Base-by-base conservation (phyloP, 2,888 invertebrate species). In the Polia nebulosa region DNA sequence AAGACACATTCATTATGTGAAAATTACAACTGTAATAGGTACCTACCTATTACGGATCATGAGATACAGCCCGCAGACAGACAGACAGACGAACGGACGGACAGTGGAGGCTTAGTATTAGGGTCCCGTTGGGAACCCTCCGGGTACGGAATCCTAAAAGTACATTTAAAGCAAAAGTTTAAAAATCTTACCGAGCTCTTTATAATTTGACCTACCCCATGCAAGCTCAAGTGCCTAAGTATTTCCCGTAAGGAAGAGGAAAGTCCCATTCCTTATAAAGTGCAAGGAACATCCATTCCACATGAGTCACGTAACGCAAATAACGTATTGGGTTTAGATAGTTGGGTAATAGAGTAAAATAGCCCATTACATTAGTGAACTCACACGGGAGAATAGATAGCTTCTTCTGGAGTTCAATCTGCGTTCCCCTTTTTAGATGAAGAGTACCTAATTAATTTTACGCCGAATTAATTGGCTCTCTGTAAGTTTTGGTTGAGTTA, bases 321-420 rank as follows among this genome's bases (percentile, higher is more conserved):
- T 77, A 75, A 61, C 44, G 29, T 66, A 65, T 65, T 78, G 65
- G 47, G 53, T 32, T 52, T 27, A 60, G 72, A 60, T 64, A 64
- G 34, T 20, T 70, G 22, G 32, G 44, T 66, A 66, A 60, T 60
- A 77, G 65, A 39, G 56, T 59, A 57, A 77, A 75, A 77, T 64
- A 72, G 47, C 47, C 44, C 56, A 75, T 75, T 72, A 75, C 52
- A 71, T 57, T 77, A 64, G 72, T 52, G 59, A 57, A 47, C 59
- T 77, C 59, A 47, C 72, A 45, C 72, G 41, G 34, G 47, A 57
- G 49, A 70, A 77, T 62, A 76, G 29, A 70, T 63, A 55, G 34
- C 45, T 15, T n/a, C 45, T 22, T 49, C 58, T 56, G 11, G 22
- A 70, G 32, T 51, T 51, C 51, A 72, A 17, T 51, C 41, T 51